A percentile compares a stretch with the other conserved stretches of the same genome.
phyloP scores from a whole-genome alignment of 2,888 invertebrate species.

The Ectobius pallidus region DNA sequence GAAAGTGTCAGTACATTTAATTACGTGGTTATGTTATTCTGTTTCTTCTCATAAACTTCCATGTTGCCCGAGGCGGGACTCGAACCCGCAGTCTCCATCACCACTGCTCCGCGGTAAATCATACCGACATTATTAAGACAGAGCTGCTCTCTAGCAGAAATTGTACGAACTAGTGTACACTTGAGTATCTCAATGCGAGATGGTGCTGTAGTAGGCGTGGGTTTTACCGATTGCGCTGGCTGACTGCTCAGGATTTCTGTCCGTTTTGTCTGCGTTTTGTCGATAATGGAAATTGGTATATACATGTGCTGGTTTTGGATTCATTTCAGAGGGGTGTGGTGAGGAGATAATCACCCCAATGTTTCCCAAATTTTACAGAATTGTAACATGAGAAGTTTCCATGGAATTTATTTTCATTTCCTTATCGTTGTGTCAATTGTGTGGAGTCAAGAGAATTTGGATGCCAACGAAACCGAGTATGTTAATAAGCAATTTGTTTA shows the following conservation, averaged over 20 bases:
- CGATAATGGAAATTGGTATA: slow-evolving; percentile 24
- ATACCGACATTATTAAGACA: no score
- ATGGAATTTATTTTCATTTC: slow-evolving; percentile 7
- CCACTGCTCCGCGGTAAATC: no score
- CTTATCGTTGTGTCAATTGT: neutral
- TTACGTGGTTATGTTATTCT: no score
- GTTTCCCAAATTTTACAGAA: neutral
- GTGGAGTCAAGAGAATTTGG: slow-evolving; percentile 12
- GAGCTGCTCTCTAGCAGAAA: no score
- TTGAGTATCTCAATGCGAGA: no score
- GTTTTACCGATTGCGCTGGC: neutral
- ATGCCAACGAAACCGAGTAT: slow-evolving; percentile 28
- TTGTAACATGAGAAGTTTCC: neutral
- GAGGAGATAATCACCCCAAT: neutral
- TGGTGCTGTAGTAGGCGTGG: no score
- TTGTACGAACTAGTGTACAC: no score
- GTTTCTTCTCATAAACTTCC: no score
- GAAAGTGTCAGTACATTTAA: no score
- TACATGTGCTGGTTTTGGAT: neutral
- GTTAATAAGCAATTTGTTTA: neutral
- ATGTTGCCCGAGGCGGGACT: no score
- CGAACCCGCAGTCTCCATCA: no score
- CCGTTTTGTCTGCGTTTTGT: neutral
- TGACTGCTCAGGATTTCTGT: neutral
- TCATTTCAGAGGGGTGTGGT: slow-evolving; percentile 31